Percentiles rank a stretch among this genome's conserved stretches.
Evolutionary conservation across 2,797 vertebrate genomes (phyloP).

Genomic region (Arrhamphus sclerolepis): DNA sequence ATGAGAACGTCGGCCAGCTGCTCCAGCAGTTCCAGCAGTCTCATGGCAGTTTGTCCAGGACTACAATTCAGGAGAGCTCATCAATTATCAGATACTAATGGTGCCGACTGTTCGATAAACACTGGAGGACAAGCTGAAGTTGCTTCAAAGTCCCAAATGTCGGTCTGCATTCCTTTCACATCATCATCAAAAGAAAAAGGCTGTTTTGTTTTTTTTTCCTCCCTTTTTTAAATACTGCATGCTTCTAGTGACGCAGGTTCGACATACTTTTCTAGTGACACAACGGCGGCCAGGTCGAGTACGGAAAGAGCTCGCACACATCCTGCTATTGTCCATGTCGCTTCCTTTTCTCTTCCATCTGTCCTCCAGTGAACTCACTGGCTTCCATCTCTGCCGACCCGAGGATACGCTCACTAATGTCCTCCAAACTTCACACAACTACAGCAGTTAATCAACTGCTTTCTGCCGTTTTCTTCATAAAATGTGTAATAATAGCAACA

Average conservation of each 20-base stretch:
- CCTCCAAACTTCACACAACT: not conserved
- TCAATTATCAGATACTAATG: constrained; percentile 1
- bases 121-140: constrained; percentile 4
- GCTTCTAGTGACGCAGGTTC: constrained; percentile 35
- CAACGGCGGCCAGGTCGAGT: constrained; percentile 37
- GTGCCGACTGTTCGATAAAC: not conserved
- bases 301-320: constrained; percentile 58
- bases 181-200: constrained; percentile 19
- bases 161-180: constrained; percentile 39
- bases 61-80: not conserved
- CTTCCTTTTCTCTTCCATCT: constrained; percentile 74
- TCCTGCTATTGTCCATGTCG: constrained; percentile 72
- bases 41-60: too few species aligned
- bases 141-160: constrained; percentile 11
- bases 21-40: too few species aligned
- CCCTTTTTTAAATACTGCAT: constrained; percentile 24
- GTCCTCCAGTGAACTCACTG: constrained; percentile 59
- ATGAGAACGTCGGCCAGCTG: too few species aligned
- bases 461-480: not conserved
- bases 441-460: too few species aligned
- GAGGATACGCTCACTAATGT: constrained; percentile 47
- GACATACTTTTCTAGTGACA: constrained; percentile 53
- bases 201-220: not conserved
- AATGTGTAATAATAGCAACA: not conserved
- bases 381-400: constrained; percentile 50